phyloP scores from a whole-genome alignment of 2,113 vertebrate genomes.

The Campylorhamphus procurvoides region DNA sequence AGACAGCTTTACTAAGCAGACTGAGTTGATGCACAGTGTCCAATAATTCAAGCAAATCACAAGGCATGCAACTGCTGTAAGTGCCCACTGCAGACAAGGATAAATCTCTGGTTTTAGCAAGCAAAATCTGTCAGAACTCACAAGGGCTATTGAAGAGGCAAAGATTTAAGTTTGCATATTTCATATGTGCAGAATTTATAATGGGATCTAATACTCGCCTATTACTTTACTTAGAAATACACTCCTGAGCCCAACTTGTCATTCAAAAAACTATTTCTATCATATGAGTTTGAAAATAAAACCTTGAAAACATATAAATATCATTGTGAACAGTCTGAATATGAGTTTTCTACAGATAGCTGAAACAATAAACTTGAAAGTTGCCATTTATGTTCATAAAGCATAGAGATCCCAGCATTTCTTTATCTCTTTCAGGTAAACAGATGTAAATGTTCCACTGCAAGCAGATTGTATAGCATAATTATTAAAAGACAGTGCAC shows the following conservation, averaged over 20 bases:
- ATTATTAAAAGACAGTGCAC: not conserved
- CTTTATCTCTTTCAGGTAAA: not conserved
- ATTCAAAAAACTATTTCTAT: not conserved
- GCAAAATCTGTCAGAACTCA: not conserved
- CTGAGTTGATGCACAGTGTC: not conserved
- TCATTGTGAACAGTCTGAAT: not conserved
- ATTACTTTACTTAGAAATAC: not conserved
- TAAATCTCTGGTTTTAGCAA: not conserved
- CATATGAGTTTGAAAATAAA: not conserved
- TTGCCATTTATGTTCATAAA: not conserved
- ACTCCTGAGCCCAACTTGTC: not conserved
- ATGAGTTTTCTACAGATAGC: not conserved
- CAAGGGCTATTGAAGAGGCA: not conserved
- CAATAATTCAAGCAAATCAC: not conserved
- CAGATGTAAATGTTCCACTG: not conserved
- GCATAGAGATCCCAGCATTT: not conserved
- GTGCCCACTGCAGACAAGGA: not conserved
- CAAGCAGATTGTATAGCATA: not conserved
- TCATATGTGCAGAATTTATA: not conserved
- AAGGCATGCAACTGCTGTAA: not conserved
- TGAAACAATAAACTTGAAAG: not conserved
- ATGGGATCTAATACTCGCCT: rapidly evolving
- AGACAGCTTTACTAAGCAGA: not conserved
- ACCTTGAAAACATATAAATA: not conserved
- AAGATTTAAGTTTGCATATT: not conserved